Conservation (phyloP, 1,140 invertebrate species). For the Eumeta japonica region DNA sequence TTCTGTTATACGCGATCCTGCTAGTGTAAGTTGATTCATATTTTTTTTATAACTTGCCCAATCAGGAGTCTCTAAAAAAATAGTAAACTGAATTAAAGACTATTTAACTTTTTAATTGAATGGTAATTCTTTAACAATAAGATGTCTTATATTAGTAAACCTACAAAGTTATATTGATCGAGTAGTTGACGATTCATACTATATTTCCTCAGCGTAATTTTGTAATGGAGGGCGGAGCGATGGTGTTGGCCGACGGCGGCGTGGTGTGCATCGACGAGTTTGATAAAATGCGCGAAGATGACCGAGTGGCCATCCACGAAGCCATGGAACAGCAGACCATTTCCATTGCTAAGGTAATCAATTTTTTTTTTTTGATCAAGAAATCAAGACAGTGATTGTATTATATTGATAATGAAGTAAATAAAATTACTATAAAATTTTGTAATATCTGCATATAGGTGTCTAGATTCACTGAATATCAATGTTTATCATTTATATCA, state of each 20-base stretch:
- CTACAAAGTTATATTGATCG: no score
- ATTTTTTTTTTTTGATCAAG: slow-evolving; percentile 6
- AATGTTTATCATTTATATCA: no score
- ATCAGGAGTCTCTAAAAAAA: neutral
- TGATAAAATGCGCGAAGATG: slow-evolving; percentile 99
- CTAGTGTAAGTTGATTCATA: slow-evolving; percentile 65
- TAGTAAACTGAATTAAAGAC: neutral
- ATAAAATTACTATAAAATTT: no score
- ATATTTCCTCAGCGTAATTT: slow-evolving; percentile 97
- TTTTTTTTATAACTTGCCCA: slow-evolving; percentile 6
- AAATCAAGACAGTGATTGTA: slow-evolving; percentile 3
- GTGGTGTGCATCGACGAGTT: slow-evolving; percentile 99
- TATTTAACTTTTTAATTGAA: slow-evolving; percentile 5
- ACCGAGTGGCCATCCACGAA: slow-evolving; percentile 98
- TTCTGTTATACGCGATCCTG: slow-evolving; percentile 92
- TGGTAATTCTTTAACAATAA: slow-evolving; percentile 2
- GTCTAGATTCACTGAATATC: no score
- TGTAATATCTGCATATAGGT: no score
- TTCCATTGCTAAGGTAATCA: slow-evolving; percentile 92
- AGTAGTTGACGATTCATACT: no score
- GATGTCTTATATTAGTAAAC: no score
- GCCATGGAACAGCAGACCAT: slow-evolving; percentile 99
- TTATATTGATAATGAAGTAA: no score
- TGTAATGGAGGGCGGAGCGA: slow-evolving; percentile 99
- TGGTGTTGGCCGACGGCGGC: slow-evolving; percentile 98